Evolutionary conservation across 1,140 invertebrate genomes (phyloP), one percentile per base, ranked within the genome.

Genomic region (Bombus waltoni): DNA sequence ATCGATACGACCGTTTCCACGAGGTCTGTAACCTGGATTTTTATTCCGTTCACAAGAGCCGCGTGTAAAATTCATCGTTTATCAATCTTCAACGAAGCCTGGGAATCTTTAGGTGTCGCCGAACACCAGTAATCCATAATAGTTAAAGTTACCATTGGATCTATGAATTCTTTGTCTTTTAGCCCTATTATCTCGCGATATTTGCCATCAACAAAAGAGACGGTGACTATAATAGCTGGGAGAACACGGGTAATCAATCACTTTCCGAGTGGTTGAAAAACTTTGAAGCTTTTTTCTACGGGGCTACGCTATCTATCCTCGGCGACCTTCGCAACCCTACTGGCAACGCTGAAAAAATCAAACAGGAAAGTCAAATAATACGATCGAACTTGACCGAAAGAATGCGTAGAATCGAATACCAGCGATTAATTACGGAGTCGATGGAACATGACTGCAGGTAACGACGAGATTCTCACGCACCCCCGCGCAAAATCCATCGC

Each of bases 391-490:
- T 25, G 3, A 1, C 10, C 2, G 13, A 10, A n/a, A n/a, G 11
- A 72, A 42, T 13, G 22, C 8, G 42, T 0, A 8, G 15, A 72
- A 44, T 6, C 75, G 35, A 42, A 28, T 38, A 0, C 5, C 15
- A 22, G 8, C n/a, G 13, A 44, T 81, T 72, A 72, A 53, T 71
- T 47, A 38, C 32, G 9, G 47, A 35, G 28, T 18, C 22, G 57
- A 82, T 82, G 13, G 57, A 82, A 35, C 53, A 11, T 42, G 15
- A 25, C 18, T 32, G 32, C 4, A 22, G 40, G 11, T 82, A 82
- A 66, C 81, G 57, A 66, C 81, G 57, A n/a, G 81, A 66, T 76
- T 22, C 25, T 62, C 25, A 18, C 72, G 25, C 15, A 32, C 11
- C 25, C 32, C 8, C 22, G 8, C 38, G 75, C 57, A 62, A 22